phyloP scores from a whole-genome alignment of 2,888 invertebrate genomes.

The Dexiosoma caninum region DNA sequence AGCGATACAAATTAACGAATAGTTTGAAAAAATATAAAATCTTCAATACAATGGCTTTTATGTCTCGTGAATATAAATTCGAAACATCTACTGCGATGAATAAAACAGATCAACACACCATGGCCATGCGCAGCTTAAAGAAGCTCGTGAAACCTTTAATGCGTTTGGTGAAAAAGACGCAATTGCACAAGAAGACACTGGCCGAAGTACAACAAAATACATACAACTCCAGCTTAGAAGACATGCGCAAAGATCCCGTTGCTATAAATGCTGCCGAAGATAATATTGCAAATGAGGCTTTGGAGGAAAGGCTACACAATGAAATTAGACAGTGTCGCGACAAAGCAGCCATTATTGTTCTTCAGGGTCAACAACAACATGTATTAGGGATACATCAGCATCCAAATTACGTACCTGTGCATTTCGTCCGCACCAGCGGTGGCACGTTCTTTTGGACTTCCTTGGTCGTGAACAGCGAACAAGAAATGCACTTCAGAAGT shows the following conservation, averaged over 20 bases:
- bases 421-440: constrained; percentile 87
- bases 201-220: constrained; percentile 75
- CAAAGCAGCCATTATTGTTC: constrained; percentile 82
- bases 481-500: constrained; percentile 68
- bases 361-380: constrained; percentile 78
- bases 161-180: constrained; percentile 74
- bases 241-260: constrained; percentile 74
- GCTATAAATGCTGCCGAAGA: constrained; percentile 72
- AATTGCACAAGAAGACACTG: constrained; percentile 72
- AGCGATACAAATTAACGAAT: background rate
- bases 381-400: constrained; percentile 72
- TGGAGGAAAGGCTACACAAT: constrained; percentile 86
- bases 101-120: constrained; percentile 74
- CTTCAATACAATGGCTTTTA: constrained; percentile 69
- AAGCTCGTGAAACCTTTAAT: constrained; percentile 75
- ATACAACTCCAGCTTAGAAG: constrained; percentile 74
- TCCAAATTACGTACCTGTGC: constrained; percentile 81
- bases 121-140: constrained; percentile 72
- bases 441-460: constrained; percentile 92
- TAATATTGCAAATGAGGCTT: constrained; percentile 83
- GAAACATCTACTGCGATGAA: constrained; percentile 65
- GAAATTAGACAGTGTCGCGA: constrained; percentile 84
- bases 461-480: constrained; percentile 67
- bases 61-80: constrained; percentile 76
- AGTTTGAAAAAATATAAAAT: constrained; percentile 3